These are phyloP conservation scores for Bombyx mori DNA, from an alignment of 1,140 invertebrate genomes.

Conservation along the genomic window ASM3026992v2 NC_085120.1:10716501-10717000, in stretches of 20 bases:
- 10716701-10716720: slow-evolving; percentile 6
- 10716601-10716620: slow-evolving; percentile 35
- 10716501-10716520: background rate
- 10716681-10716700: slow-evolving; percentile 22
- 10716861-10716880: slow-evolving; percentile 35
- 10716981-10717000: slow-evolving; percentile 78
- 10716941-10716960: slow-evolving; percentile 75
- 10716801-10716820: slow-evolving; percentile 52
- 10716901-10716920: slow-evolving; percentile 76
- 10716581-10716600: slow-evolving; percentile 17
- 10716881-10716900: slow-evolving; percentile 74
- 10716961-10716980: slow-evolving; percentile 78
- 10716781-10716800: slow-evolving; percentile 11
- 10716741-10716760: slow-evolving; percentile 10
- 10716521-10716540: background rate
- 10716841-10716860: slow-evolving; percentile 40
- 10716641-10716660: slow-evolving; percentile 21
- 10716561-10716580: slow-evolving; percentile 15
- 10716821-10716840: slow-evolving; percentile 48
- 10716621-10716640: slow-evolving; percentile 23
- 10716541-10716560: slow-evolving; percentile 10
- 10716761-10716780: slow-evolving; percentile 16
- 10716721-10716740: slow-evolving; percentile 1
- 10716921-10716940: slow-evolving; percentile 71
- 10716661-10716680: slow-evolving; percentile 27